Evolutionary conservation across 2,113 vertebrate species (phyloP), one percentile per base, ranked within the genome.

Genomic region (Paradisaea rubra): DNA sequence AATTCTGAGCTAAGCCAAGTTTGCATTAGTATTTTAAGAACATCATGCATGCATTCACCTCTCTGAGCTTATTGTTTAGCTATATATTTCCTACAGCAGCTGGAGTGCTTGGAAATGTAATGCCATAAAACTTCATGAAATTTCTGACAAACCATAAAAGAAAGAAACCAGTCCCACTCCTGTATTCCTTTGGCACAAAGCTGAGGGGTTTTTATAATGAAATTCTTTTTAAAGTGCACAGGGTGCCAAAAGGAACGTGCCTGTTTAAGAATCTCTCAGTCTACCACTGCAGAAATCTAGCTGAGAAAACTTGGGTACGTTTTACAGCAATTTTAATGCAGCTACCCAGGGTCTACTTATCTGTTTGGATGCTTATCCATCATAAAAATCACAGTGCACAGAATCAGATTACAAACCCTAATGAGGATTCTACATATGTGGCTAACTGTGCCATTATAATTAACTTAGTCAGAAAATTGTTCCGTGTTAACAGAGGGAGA

Each of bases 61-160:
- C 91, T 85, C 94, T 54, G 45, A 94, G 86, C 33, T 95, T 96
- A 96, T 83, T 95, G 88, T 97, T 97, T 89, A 89, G 89, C 89
- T 96, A 89, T 53, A 47, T 86, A 85, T 96, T 95, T 97, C 82
- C 86, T 92, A 61, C 37, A 76, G 53, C 69, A 95, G 70, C 71
- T 94, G 73, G 71, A 92, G 45, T 53, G 80, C 61, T 81, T 54
- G 59, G 63, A 81, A 94, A 91, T 91, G 88, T 93, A 94, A 81
- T 88, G 54, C 79, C 83, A 53, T 94, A 97, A 95, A 97, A 90
- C 53, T 65, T 76, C 76, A 96, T 84, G 91, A 96, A 68, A 93
- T 88, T 97, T 94, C 74, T 86, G 88, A 96, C 77, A 94, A 81
- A 37, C 39, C 5, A 13, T 93, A 91, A 93, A 94, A 94, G 39